phyloP scores from a whole-genome alignment of 2,888 invertebrate genomes.

The Tromatobia lineatoria region DNA sequence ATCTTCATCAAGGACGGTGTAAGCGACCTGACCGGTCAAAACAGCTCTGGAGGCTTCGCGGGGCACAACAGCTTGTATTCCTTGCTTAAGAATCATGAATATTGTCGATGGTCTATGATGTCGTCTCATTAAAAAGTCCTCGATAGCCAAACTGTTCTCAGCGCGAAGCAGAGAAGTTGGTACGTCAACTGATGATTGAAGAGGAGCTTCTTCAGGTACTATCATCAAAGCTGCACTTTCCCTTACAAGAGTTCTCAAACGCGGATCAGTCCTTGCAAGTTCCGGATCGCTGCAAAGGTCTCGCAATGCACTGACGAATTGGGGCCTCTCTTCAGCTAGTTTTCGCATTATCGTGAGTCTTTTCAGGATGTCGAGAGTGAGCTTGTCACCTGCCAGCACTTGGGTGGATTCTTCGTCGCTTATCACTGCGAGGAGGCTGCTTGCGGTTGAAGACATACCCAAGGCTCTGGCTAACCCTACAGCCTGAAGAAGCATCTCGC shows the following conservation, averaged over 20 bases:
- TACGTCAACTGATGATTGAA: conserved; percentile 90
- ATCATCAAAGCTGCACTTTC: conserved; percentile 91
- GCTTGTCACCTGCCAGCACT: conserved; percentile 87
- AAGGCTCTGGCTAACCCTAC: conserved; percentile 90
- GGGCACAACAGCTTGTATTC: conserved; percentile 92
- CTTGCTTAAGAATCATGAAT: conserved; percentile 91
- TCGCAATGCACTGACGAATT: conserved; percentile 88
- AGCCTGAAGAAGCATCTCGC: conserved; percentile 88
- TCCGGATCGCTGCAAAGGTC: conserved; percentile 90
- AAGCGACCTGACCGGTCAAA: conserved; percentile 91
- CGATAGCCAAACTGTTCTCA: conserved; percentile 91
- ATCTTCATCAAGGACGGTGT: conserved; percentile 91
- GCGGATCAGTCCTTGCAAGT: conserved; percentile 90
- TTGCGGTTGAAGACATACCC: conserved; percentile 89
- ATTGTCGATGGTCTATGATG: conserved; percentile 87
- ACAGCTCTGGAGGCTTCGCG: conserved; percentile 91
- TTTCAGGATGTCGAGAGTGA: conserved; percentile 89
- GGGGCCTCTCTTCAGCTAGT: conserved; percentile 89
- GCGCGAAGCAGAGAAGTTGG: conserved; percentile 89
- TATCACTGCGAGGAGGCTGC: conserved; percentile 86
- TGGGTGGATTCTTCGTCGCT: conserved; percentile 87
- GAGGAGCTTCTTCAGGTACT: conserved; percentile 88
- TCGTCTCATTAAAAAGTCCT: conserved; percentile 90
- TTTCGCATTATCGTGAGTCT: conserved; percentile 90
- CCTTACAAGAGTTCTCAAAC: conserved; percentile 90